These are phyloP conservation scores for Carposina sasakii DNA, from an alignment of 1,140 invertebrate genomes.

Conservation along the genomic window DNA sequence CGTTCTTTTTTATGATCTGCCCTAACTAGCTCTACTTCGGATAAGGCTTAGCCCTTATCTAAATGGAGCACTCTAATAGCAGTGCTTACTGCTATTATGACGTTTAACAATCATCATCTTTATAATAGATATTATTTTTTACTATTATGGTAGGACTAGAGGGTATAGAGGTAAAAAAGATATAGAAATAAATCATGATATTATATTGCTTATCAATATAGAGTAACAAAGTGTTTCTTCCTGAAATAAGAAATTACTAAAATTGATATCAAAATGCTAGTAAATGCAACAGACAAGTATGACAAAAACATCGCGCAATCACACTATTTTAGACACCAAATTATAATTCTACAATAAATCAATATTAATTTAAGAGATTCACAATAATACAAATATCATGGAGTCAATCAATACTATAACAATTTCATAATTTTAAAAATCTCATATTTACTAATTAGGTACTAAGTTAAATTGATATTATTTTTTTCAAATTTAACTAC, in stretches of 20 bases:
- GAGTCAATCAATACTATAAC: slow-evolving; percentile 61
- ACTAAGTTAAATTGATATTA: slow-evolving; percentile 50
- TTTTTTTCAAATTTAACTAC: slow-evolving; percentile 53
- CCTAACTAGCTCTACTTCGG: no score
- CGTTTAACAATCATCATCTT: background rate
- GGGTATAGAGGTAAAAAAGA: slow-evolving; percentile 31
- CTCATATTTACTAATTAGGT: slow-evolving; percentile 67
- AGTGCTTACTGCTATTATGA: background rate
- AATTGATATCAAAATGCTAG: slow-evolving; percentile 59
- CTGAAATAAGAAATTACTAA: slow-evolving; percentile 58
- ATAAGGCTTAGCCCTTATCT: background rate
- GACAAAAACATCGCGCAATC: slow-evolving; percentile 62
- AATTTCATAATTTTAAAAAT: slow-evolving; percentile 58
- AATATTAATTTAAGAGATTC: slow-evolving; percentile 58
- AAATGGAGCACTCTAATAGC: background rate
- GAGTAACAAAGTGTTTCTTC: slow-evolving; percentile 62
- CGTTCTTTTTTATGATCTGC: no score
- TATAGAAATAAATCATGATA: slow-evolving; percentile 55
- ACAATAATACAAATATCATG: slow-evolving; percentile 50
- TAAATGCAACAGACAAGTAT: slow-evolving; percentile 66
- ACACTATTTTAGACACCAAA: slow-evolving; percentile 44
- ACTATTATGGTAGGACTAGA: background rate
- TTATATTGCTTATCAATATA: slow-evolving; percentile 71
- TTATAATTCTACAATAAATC: slow-evolving; percentile 66
- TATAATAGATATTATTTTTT: background rate